phyloP scores from a whole-genome alignment of 2,888 invertebrate genomes.

The Epinotia ramella region DNA sequence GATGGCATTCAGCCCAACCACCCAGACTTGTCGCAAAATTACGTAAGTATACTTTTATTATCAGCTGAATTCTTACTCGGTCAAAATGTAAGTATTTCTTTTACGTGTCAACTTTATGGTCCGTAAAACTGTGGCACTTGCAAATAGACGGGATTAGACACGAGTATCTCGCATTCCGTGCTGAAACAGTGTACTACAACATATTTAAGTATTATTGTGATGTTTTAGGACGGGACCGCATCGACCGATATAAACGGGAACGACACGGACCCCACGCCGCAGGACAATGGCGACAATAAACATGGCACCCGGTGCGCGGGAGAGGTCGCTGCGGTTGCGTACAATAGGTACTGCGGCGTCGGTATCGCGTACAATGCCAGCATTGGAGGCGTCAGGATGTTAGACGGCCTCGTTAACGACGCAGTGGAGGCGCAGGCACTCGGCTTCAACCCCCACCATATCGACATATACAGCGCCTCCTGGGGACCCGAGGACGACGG shows the following conservation, averaged over 20 bases:
- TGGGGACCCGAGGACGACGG: slow-evolving; percentile 99
- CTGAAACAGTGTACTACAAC: neutral
- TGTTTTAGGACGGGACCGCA: slow-evolving; percentile 93
- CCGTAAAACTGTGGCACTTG: slow-evolving; percentile 15
- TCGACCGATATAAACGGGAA: slow-evolving; percentile 99
- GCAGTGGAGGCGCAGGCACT: slow-evolving; percentile 97
- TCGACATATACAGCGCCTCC: slow-evolving; percentile 98
- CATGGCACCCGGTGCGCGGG: slow-evolving; percentile 99
- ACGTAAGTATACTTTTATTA: slow-evolving; percentile 87
- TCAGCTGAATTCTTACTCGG: slow-evolving; percentile 18
- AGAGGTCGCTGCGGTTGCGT: slow-evolving; percentile 98
- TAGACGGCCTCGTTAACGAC: slow-evolving; percentile 98
- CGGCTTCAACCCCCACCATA: slow-evolving; percentile 96
- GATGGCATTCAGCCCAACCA: slow-evolving; percentile 99
- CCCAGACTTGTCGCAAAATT: slow-evolving; percentile 96
- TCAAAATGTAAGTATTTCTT: slow-evolving; percentile 1
- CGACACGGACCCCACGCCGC: slow-evolving; percentile 98
- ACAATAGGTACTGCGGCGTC: slow-evolving; percentile 98
- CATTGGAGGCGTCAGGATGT: slow-evolving; percentile 98
- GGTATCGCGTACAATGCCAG: slow-evolving; percentile 99
- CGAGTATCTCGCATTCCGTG: neutral
- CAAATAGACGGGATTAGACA: slow-evolving; percentile 6
- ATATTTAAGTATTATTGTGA: slow-evolving; percentile 47
- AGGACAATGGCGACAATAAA: slow-evolving; percentile 99
- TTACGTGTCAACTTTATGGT: slow-evolving; percentile 16